These are phyloP conservation scores for Acrocyrtus sp. DNA, from an alignment of 2,888 invertebrate genomes.

Conservation along the genomic window DNA sequence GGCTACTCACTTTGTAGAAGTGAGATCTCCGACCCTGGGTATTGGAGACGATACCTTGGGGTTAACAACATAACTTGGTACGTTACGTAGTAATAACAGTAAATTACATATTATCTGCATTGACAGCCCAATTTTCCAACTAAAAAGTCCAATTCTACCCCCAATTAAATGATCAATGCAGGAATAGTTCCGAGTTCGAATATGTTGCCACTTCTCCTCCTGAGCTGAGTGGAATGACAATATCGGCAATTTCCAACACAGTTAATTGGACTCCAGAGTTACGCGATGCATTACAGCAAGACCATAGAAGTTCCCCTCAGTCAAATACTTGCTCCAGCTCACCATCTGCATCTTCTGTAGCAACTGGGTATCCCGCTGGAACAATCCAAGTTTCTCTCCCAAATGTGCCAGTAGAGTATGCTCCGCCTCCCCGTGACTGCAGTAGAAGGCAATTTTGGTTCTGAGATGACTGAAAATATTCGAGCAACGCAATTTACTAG, in stretches of 20 bases:
- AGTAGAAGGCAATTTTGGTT: background rate
- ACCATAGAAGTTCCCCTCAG: slow-evolving; percentile 12
- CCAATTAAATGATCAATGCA: too few species aligned
- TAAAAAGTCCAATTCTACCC: too few species aligned
- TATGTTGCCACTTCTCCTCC: slow-evolving; percentile 22
- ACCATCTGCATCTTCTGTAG: slow-evolving; percentile 1
- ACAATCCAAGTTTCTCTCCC: background rate
- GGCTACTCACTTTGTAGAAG: slow-evolving; percentile 66
- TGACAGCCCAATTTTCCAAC: background rate
- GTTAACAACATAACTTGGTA: slow-evolving; percentile 30
- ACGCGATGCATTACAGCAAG: slow-evolving; percentile 23
- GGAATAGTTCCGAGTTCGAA: slow-evolving; percentile 1
- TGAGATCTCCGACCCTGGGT: background rate
- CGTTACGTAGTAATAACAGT: background rate
- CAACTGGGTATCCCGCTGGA: background rate
- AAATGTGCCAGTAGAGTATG: background rate
- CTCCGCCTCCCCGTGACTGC: background rate
- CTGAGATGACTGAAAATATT: too few species aligned
- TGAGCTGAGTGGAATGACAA: slow-evolving; percentile 1
- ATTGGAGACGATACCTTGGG: slow-evolving; percentile 3
- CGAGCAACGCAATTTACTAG: too few species aligned
- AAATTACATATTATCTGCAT: slow-evolving; percentile 3
- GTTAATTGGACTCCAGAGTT: slow-evolving; percentile 31
- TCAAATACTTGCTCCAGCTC: slow-evolving; percentile 7
- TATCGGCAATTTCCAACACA: slow-evolving; percentile 9